Evolutionary conservation across 2,113 vertebrate genomes (phyloP), one percentile per base, ranked within the genome.

Genomic region (Pangasianodon hypophthalmus): DNA sequence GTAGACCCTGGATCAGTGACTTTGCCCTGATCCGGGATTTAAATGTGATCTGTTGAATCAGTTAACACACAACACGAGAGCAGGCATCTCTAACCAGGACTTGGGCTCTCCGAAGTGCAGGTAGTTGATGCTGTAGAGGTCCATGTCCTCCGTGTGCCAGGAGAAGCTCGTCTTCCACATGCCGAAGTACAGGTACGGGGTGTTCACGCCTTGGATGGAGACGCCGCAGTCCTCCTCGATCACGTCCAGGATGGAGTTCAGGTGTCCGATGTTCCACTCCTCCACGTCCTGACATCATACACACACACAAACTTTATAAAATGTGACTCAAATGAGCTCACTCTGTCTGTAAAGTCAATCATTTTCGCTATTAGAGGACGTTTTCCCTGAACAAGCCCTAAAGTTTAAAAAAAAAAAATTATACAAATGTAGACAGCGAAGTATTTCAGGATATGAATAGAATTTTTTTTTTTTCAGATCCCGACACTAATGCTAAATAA

Each of bases 121-220:
- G 93, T 99, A 99, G 95, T 99, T 99, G 93, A 99, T 99, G 95
- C 98, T 99, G 94, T 99, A 99, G 84, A 99, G 97, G 94, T 99
- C 98, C 98, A 99, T 99, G 91, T 99, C 98, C 93, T 99, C 98
- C 0, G 98, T 99, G 94, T 99, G 98, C 98, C 98, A 99, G 0
- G 98, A 96, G 92, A 99, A 99, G 10, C 97, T 98, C 71, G 98
- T 99, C 95, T 99, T 99, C 98, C 98, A 99, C 98, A 99, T 99
- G 87, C 98, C 98, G 92, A 99, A 99, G 95, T 99, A 99, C 0
- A 99, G 96, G 93, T 99, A 99, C 0, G 98, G 98, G 0, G 98
- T 99, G 95, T 99, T 99, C 56, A 99, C 98, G 19, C 98, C 98
- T 92, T 99, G 98, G 26, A 99, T 98, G 85, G 97, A 98, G 88